Evolutionary conservation across 2,888 invertebrate species (phyloP).

Genomic region (Anaspis maculata): DNA sequence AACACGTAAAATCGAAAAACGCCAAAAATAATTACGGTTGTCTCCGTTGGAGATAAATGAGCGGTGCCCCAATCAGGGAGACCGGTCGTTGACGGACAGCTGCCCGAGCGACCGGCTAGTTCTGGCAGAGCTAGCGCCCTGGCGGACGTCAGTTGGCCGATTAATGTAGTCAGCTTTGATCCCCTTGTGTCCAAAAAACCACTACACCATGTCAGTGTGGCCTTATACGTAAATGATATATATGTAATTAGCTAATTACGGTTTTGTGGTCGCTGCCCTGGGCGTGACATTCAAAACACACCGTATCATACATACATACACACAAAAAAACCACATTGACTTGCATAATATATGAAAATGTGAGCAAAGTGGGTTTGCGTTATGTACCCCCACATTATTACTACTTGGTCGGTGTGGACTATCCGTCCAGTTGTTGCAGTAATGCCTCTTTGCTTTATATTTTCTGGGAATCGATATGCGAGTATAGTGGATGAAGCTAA

Average conservation of each 20-base stretch:
- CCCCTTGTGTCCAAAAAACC: background rate
- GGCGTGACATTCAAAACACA: no score
- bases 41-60: conserved; percentile 10
- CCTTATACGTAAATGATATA: conserved; percentile 21
- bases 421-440: no score
- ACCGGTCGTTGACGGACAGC: conserved; percentile 8
- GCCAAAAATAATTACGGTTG: conserved; percentile 12
- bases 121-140: no score
- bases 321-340: no score
- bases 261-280: background rate
- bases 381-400: no score
- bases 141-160: conserved; percentile 12
- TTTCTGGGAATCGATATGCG: no score
- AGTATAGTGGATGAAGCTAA: no score
- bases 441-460: no score
- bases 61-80: conserved; percentile 5
- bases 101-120: conserved; percentile 9
- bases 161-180: conserved; percentile 2
- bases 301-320: no score
- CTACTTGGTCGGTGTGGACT: no score
- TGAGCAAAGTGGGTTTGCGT: no score
- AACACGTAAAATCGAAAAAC: background rate
- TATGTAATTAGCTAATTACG: conserved; percentile 19
- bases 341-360: no score
- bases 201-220: conserved; percentile 1